Base-by-base conservation (phyloP, 35 echinoderm and acorn worm species). In the Apostichopus californicus region DNA sequence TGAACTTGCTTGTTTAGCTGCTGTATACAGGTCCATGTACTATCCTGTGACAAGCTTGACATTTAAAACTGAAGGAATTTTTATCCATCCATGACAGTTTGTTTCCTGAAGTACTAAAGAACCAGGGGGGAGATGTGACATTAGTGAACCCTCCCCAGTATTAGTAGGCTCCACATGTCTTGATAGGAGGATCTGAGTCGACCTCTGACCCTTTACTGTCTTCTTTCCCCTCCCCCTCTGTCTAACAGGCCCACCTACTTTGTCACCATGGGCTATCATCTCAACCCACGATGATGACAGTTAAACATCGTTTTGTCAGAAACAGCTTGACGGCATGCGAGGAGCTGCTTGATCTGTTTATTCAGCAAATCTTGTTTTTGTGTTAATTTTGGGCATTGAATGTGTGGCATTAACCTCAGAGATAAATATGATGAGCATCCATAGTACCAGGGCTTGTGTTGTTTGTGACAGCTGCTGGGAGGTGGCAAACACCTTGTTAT, bases 291-390 rank as follows among this genome's bases (percentile, higher is more conserved):
- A 53, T 17, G 55, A 56, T 58, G 81, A 85, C 81, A 85, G 81
- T 85, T 75, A 18, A 85, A n/a, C 55, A 85, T 85, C 56, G 18
- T 15, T 20, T 85, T 85, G 81, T 85, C 81, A 85, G 17, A 59
- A 54, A 22, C 81, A 85, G 81, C 81, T 85, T 85, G 81, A 85
- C 15, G 52, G 55, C 81, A 85, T 9, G 0, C 15, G 81, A 85
- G 58, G 81, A 17, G 55, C 2, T 59, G 24, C 17, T 85, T 56
- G 81, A 59, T 85, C 56, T 85, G 81, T 85, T 85, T 85, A 85
- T 85, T 85, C 81, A 85, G 81, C 54, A 58, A 85, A 85, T 59
- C 81, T 55, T 85, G 81, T 85, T 85, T 56, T 85, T 75, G 71
- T 75, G 71, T 68, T 20, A 75, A n/a, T 59, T 23, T 85, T 85